phyloP scores from a whole-genome alignment of 2,797 vertebrate species.

The Danio albolineatus region DNA sequence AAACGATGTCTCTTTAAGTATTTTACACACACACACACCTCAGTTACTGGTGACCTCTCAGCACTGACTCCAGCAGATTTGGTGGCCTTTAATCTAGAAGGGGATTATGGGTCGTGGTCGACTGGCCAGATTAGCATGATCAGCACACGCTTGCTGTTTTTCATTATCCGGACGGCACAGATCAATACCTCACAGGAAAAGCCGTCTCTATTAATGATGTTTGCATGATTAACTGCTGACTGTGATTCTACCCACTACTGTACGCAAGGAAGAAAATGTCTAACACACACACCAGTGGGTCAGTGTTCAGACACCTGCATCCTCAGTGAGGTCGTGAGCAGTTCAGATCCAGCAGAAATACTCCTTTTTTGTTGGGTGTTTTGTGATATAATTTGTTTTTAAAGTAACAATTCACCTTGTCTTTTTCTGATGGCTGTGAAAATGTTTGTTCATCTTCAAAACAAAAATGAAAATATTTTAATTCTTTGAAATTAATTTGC shows the following conservation, averaged over 20 bases:
- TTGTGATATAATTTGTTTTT: background rate
- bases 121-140: conserved; percentile 55
- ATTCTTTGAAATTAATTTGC: background rate
- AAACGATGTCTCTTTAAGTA: background rate
- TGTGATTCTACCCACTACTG: conserved; percentile 38
- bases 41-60: conserved; percentile 23
- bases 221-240: conserved; percentile 59
- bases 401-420: background rate
- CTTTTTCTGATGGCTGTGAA: no score
- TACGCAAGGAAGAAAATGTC: conserved; percentile 33
- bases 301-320: background rate
- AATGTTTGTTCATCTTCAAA: background rate
- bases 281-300: background rate
- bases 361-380: background rate
- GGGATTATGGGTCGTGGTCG: conserved; percentile 21
- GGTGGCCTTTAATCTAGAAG: conserved; percentile 36
- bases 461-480: background rate
- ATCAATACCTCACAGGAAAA: conserved; percentile 54
- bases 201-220: conserved; percentile 57
- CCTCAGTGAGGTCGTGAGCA: background rate
- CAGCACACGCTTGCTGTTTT: conserved; percentile 49
- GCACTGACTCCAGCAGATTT: conserved; percentile 17
- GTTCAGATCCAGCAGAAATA: background rate
- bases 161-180: conserved; percentile 29
- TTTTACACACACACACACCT: background rate